phyloP scores from a whole-genome alignment of 2,113 vertebrate species.

The Regulus satrapa region DNA sequence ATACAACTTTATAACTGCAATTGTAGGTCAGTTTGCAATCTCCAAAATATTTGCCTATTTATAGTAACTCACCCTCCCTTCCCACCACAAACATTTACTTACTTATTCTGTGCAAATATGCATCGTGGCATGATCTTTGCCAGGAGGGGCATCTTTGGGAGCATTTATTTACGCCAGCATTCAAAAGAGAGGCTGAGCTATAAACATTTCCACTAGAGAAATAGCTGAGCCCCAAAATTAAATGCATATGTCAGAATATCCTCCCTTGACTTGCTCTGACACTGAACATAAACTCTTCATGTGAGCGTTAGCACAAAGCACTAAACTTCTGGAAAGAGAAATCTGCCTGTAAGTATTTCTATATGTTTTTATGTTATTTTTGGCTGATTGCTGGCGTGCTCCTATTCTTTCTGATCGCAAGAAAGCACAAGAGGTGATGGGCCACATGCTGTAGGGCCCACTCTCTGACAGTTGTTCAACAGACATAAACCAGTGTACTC shows the following conservation, averaged over 20 bases:
- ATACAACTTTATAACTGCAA: neutral
- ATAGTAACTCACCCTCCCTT: neutral
- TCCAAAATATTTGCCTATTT: neutral
- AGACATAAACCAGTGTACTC: conserved; percentile 53
- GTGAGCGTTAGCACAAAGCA: conserved; percentile 24
- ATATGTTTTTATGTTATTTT: conserved; percentile 47
- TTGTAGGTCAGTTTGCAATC: neutral
- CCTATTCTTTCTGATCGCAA: conserved; percentile 41
- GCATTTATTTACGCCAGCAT: conserved; percentile 20
- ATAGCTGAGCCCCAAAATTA: conserved; percentile 39
- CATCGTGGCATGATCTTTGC: neutral
- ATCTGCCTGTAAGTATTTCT: conserved; percentile 25
- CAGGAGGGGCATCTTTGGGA: neutral
- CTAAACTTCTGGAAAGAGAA: conserved; percentile 34
- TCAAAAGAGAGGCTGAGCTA: conserved; percentile 25
- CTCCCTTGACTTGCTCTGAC: conserved; percentile 37
- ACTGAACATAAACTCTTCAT: conserved; percentile 51
- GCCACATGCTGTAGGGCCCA: conserved; percentile 39
- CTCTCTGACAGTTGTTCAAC: conserved; percentile 47
- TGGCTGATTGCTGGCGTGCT: conserved; percentile 36
- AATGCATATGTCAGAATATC: conserved; percentile 52
- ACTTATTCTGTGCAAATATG: neutral
- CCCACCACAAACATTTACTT: neutral
- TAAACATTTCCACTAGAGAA: conserved; percentile 30
- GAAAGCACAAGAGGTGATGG: conserved; percentile 54